Conservation (phyloP, 2,888 invertebrate species). For the Hyposoter didymator region DNA sequence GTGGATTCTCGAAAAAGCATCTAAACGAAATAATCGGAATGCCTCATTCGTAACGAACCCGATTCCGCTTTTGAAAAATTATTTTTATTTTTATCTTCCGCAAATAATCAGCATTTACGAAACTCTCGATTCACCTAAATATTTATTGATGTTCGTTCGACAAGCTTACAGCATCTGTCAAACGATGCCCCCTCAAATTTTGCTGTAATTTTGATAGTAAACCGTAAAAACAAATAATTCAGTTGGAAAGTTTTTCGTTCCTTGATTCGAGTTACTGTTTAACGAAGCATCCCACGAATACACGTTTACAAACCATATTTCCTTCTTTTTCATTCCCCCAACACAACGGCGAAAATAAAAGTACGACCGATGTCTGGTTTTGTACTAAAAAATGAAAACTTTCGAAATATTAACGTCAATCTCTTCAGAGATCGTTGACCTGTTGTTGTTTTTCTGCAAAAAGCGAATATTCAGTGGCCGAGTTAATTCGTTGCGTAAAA, state of each 20-base stretch:
- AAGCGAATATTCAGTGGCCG: no score
- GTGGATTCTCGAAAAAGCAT: slow-evolving; percentile 24
- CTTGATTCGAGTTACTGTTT: slow-evolving; percentile 33
- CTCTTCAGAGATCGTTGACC: background rate
- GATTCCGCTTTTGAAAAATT: slow-evolving; percentile 20
- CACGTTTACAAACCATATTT: slow-evolving; percentile 26
- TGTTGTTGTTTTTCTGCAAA: background rate
- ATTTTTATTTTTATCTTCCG: slow-evolving; percentile 47
- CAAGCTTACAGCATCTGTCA: slow-evolving; percentile 34
- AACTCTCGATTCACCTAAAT: slow-evolving; percentile 4
- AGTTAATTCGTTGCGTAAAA: no score
- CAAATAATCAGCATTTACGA: slow-evolving; percentile 36
- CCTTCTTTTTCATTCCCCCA: slow-evolving; percentile 36
- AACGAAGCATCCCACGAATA: slow-evolving; percentile 15
- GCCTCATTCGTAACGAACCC: slow-evolving; percentile 37
- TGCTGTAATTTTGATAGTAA: slow-evolving; percentile 62
- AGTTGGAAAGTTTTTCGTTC: slow-evolving; percentile 31
- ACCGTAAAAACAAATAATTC: slow-evolving; percentile 33
- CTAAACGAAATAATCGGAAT: slow-evolving; percentile 5
- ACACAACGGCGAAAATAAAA: slow-evolving; percentile 1
- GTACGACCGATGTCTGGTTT: background rate
- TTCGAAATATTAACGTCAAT: no score
- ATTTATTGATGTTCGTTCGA: slow-evolving; percentile 42
- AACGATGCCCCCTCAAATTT: slow-evolving; percentile 43
- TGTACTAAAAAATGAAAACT: background rate